Evolutionary conservation across 2,113 vertebrate genomes (phyloP).

Genomic region (Cephalophus harveyi): DNA sequence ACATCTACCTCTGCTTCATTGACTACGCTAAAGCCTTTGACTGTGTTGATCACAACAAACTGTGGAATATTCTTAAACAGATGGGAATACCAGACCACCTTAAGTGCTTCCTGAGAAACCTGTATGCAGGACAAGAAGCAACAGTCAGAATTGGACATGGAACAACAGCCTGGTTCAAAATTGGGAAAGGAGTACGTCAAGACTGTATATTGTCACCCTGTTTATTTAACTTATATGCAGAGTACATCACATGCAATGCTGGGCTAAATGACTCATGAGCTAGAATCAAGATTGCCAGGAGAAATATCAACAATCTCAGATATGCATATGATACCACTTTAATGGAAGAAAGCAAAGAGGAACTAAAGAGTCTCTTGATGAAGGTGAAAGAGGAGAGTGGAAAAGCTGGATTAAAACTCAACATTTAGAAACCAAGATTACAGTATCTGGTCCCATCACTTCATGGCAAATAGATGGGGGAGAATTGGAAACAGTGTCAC

Average conservation of each 20-base stretch:
- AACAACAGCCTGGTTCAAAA: background rate
- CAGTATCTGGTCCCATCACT: background rate
- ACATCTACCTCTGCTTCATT: background rate
- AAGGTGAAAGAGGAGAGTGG: background rate
- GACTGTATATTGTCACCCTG: background rate
- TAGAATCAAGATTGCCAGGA: background rate
- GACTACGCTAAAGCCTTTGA: background rate
- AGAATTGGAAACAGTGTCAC: background rate
- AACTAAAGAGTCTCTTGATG: background rate
- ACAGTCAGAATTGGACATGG: background rate
- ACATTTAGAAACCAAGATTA: background rate
- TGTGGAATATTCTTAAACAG: background rate
- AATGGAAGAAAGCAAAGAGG: background rate
- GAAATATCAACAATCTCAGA: background rate
- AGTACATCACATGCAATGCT: background rate
- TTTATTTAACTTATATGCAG: background rate
- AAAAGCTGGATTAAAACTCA: background rate
- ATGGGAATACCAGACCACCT: background rate
- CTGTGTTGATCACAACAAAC: background rate
- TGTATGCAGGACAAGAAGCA: background rate
- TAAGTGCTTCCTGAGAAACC: background rate
- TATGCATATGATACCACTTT: background rate
- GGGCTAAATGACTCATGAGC: background rate
- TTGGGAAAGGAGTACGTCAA: background rate
- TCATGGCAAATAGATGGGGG: background rate